phyloP scores from a whole-genome alignment of 2,797 vertebrate genomes.

The Phoeniculus purpureus region DNA sequence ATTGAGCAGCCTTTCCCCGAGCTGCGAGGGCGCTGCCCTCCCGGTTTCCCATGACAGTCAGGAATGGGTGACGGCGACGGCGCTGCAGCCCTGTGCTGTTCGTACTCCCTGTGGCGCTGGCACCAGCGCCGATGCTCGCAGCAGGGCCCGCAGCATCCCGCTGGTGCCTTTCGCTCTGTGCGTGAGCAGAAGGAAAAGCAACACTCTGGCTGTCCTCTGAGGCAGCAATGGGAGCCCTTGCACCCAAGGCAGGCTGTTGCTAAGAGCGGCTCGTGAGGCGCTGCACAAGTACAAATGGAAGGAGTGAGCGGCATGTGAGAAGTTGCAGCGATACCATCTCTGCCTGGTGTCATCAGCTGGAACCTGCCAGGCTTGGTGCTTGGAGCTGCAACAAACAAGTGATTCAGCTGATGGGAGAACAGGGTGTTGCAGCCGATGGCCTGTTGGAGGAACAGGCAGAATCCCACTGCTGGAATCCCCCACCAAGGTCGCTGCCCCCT shows the following conservation, averaged over 20 bases:
- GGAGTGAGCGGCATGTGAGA: background rate
- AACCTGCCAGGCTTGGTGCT: background rate
- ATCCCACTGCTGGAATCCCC: background rate
- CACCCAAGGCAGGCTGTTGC: background rate
- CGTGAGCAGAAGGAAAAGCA: background rate
- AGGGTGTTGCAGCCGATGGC: background rate
- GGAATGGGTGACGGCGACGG: background rate
- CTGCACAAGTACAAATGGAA: background rate
- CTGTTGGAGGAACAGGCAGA: background rate
- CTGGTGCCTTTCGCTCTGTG: fast-evolving
- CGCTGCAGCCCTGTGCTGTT: background rate
- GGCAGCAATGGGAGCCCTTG: background rate
- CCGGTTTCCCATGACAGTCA: fast-evolving
- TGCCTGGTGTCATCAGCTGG: background rate
- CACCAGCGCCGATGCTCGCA: fast-evolving
- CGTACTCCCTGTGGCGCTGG: background rate
- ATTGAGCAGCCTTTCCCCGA: background rate
- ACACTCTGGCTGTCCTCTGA: background rate
- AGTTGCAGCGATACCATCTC: background rate
- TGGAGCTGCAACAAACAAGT: background rate
- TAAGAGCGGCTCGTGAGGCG: background rate
- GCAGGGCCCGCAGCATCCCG: fast-evolving
- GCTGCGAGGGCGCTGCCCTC: background rate
- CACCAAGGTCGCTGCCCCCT: background rate
- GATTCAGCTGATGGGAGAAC: background rate